Evolutionary conservation across 1,140 invertebrate species (phyloP), one percentile per base, ranked within the genome.

Genomic region (Homarus americanus): DNA sequence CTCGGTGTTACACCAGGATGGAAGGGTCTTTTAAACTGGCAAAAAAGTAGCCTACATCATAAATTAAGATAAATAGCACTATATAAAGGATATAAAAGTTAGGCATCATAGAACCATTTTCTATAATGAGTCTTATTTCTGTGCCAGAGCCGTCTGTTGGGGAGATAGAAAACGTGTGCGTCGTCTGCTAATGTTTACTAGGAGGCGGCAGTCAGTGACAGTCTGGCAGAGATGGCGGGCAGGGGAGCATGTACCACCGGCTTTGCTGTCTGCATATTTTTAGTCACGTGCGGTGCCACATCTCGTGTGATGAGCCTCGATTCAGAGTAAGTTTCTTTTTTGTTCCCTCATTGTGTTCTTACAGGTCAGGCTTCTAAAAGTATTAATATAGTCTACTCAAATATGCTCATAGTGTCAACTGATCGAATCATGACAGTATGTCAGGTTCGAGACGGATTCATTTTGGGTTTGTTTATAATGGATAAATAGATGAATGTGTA

Each of bases 171-270:
- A 69, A 9, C 0, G 9, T 9, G n/a, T 49, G 63, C 63, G 63
- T 69, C 28, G 28, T 69, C 63, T 69, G 63, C 63, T 69, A 69
- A 69, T 69, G 63, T 69, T 69, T 69, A 69, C 63, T 28, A 32
- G 63, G 63, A 28, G 63, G 63, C n/a, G 63, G 58, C 58, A 63
- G 58, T 7, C 63, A 69, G 63, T 69, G 63, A 69, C 28, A 69
- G 63, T 32, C 63, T 24, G 12, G 63, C 63, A 5, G 63, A 28
- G 63, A 69, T 69, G 63, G 63, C 63, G 63, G n/a, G n/a, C n/a
- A 24, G 63, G 4, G 63, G n/a, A 32, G 28, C n/a, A 5, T 32
- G 17, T 69, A 9, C 4, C n/a, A 5, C 5, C 12, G n/a, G 4
- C 7, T 69, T 32, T 32, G n/a, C n/a, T 32, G 3, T 69, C n/a